A percentile compares a stretch with the other conserved stretches of the same genome.
These are phyloP conservation scores for Pseudochaenichthys georgianus DNA, from an alignment of 2,797 vertebrate genomes.

Conservation along the genomic window DNA sequence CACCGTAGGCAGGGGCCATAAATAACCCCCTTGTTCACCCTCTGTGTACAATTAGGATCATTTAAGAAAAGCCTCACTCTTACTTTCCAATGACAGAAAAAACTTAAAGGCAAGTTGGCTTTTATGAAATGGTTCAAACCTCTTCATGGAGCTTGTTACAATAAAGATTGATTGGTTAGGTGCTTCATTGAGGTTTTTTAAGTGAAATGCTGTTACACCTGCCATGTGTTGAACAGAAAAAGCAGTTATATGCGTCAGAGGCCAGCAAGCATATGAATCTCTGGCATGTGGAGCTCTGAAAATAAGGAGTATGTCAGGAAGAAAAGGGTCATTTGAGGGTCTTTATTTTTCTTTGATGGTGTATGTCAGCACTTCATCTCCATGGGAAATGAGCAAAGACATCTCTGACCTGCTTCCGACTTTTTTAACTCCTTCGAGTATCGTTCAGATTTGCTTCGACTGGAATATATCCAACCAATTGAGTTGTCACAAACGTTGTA, in stretches of 20 bases:
- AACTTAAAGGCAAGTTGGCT: conserved; percentile 18
- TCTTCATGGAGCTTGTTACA: neutral
- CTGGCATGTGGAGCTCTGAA: conserved; percentile 35
- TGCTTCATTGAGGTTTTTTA: neutral
- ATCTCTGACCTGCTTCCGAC: conserved; percentile 12
- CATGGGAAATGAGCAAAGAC: conserved; percentile 27
- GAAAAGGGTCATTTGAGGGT: conserved; percentile 21
- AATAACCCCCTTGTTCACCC: conserved; percentile 39
- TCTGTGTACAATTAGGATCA: conserved; percentile 33
- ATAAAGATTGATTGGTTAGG: conserved; percentile 16
- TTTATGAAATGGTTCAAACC: neutral
- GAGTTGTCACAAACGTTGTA: conserved; percentile 13
- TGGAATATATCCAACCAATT: conserved; percentile 10
- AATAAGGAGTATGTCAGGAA: conserved; percentile 1
- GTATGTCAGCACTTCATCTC: conserved; percentile 7
- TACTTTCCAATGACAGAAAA: conserved; percentile 37
- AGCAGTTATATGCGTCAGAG: conserved; percentile 24
- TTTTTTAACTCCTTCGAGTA: neutral
- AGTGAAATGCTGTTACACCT: conserved; percentile 36
- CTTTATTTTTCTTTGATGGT: conserved; percentile 15
- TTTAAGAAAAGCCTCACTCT: conserved; percentile 32
- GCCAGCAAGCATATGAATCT: conserved; percentile 33
- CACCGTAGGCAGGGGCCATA: conserved; percentile 52
- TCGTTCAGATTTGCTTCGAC: neutral
- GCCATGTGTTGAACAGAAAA: conserved; percentile 37